Evolutionary conservation across 1,140 invertebrate genomes (phyloP), one percentile per base, ranked within the genome.

Genomic region (Drosophila busckii): DNA sequence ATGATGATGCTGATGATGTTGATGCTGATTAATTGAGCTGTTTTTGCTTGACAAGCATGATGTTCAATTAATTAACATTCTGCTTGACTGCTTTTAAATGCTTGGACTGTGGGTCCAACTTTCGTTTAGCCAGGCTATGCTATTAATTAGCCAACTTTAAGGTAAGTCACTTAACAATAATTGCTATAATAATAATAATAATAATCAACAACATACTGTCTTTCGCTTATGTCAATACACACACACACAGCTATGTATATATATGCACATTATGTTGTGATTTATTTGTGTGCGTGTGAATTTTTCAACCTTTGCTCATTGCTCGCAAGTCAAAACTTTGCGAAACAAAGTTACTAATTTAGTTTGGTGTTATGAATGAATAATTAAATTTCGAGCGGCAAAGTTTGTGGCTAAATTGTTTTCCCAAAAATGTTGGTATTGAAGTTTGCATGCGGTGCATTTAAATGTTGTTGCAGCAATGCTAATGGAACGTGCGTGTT

Each of bases 21-120:
- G 68, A 62, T 73, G 46, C 55, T 78, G 71, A 78, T 78, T 76
- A 76, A 59, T 59, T 44, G 46, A 9, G 40, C n/a, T 26, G 15
- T 29, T 42, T 41, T 52, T 37, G 22, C 10, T 16, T 22, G 15
- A 32, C 32, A 17, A 48, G 46, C 37, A 45, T 35, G 13, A 29
- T 55, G 15, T 35, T 17, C 20, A 44, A 20, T 12, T n/a, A n/a
- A n/a, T n/a, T n/a, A n/a, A n/a, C n/a, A n/a, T n/a, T n/a, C n/a
- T n/a, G n/a, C n/a, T n/a, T n/a, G n/a, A n/a, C n/a, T n/a, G n/a
- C n/a, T n/a, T n/a, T n/a, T n/a, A n/a, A n/a, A n/a, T n/a, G n/a
- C n/a, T n/a, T n/a, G n/a, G n/a, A 44, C 9, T 12, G 3, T 9
- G 15, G 22, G 1, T 12, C 9, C 4, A 2, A 7, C 13, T 19